Evolutionary conservation across 2,888 invertebrate genomes (phyloP), one percentile per base, ranked within the genome.

Genomic region (Linyphia triangularis): DNA sequence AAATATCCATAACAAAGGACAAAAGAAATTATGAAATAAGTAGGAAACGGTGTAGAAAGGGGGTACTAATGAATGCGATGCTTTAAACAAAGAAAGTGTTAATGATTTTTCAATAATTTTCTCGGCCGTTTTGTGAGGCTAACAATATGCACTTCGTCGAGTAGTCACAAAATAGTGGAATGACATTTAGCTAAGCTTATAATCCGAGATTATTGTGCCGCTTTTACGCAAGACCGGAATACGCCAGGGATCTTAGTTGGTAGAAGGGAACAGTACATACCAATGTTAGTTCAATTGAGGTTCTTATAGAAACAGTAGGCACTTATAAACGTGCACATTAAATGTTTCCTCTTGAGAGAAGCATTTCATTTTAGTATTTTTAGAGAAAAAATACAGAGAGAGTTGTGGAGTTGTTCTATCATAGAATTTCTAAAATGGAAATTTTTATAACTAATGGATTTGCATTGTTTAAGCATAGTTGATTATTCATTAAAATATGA

Each of bases 101-200:
- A 85, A 78, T 78, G 79, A 86, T 86, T 86, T 85, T 86, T 79
- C 85, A 59, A 86, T 79, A 79, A 86, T 86, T 72, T 79, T 86
- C 63, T n/a, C 61, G 51, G 63, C 26, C 37, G 57, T 73, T 86
- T 59, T 86, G 72, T 78, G 63, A 43, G 26, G 28, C 30, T 63
- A 73, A 79, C 85, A 85, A 79, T 85, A 79, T 78, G 72, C 33
- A 72, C 65, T 86, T 65, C 57, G 72, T 19, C 65, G 43, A 57
- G 51, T 24, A 86, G 72, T 63, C 33, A 30, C 65, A 79, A 73
- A 73, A 73, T 79, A 78, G 51, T 79, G 37, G 79, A 86, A 86
- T 79, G 26, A n/a, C 40, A 73, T 86, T 79, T 86, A 65, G 33
- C 59, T 67, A 79, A 79, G 65, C 79, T 70, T 61, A 63, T 79